Percentiles rank a stretch among this genome's conserved stretches.
phyloP scores from a whole-genome alignment of 2,888 invertebrate species.

The Dorcus parallelipipedus region DNA sequence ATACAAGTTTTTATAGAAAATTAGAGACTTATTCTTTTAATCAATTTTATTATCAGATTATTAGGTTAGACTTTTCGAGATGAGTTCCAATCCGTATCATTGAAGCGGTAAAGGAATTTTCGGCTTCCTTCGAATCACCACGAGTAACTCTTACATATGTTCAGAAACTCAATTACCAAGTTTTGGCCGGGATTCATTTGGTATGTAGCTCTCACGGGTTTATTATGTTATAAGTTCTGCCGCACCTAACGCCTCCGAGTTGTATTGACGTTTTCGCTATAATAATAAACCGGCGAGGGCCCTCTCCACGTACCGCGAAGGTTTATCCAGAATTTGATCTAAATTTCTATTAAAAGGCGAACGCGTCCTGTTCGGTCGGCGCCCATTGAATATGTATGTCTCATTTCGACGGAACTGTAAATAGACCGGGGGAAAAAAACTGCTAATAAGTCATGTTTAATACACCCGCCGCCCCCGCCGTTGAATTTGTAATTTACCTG shows the following conservation, averaged over 20 bases:
- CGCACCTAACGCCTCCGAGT: not conserved
- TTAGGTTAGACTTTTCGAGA: no score
- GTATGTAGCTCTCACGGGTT: slow-evolving; percentile 33
- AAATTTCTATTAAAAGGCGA: no score
- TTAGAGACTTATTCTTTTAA: no score
- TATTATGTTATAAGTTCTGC: slow-evolving; percentile 31
- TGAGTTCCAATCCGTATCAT: not conserved
- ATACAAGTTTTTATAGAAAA: no score
- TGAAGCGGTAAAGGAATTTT: slow-evolving; percentile 8
- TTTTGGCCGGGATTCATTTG: slow-evolving; percentile 35
- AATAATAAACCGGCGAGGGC: slow-evolving; percentile 3
- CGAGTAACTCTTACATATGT: slow-evolving; percentile 33
- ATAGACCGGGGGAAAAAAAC: no score
- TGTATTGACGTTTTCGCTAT: slow-evolving; percentile 1
- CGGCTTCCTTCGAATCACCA: not conserved
- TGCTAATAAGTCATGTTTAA: no score
- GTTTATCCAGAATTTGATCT: no score
- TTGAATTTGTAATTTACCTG: no score
- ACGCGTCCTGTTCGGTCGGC: not conserved
- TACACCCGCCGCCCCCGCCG: no score
- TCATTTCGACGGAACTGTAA: no score
- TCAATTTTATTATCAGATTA: no score
- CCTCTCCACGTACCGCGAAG: not conserved
- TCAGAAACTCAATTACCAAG: slow-evolving; percentile 37
- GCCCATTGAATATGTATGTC: not conserved